Percentiles rank a stretch among this genome's conserved stretches.
Conservation (phyloP, 2,113 vertebrate species). For the Oncorhynchus masou region DNA sequence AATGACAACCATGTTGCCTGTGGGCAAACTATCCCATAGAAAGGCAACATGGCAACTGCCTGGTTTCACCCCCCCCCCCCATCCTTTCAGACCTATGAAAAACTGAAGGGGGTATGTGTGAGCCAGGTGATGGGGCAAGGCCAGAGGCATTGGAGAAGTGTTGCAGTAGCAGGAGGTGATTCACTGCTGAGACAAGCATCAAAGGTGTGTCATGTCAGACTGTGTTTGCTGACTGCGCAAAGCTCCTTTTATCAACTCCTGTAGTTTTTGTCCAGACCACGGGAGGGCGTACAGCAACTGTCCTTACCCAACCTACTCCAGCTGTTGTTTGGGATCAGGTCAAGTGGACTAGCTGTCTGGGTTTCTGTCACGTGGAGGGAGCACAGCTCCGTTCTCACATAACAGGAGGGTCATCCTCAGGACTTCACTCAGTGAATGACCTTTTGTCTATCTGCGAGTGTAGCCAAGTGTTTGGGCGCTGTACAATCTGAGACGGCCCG, state of each 20-base stretch:
- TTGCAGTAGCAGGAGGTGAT: not conserved
- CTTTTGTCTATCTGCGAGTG: conserved; percentile 22
- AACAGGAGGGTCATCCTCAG: conserved; percentile 14
- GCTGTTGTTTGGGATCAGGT: conserved; percentile 41
- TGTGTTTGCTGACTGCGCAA: not conserved
- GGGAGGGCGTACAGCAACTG: conserved; percentile 55
- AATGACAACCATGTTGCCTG: conserved; percentile 40
- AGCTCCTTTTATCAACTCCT: not conserved
- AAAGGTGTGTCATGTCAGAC: not conserved
- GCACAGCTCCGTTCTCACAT: not conserved
- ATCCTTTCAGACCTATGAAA: too few species aligned
- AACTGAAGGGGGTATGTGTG: too few species aligned
- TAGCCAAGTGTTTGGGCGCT: conserved; percentile 10
- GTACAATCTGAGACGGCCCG: conserved; percentile 7
- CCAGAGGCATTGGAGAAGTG: not conserved
- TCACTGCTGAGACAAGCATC: not conserved
- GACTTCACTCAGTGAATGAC: conserved; percentile 33
- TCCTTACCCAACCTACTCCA: conserved; percentile 17
- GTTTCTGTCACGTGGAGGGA: not conserved
- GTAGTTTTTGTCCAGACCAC: conserved; percentile 28
- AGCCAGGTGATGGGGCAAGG: too few species aligned
- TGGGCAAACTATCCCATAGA: conserved; percentile 39
- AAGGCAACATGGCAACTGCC: not conserved
- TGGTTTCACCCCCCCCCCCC: not conserved
- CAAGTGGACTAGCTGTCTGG: conserved; percentile 6